Evolutionary conservation across 2,797 vertebrate genomes (phyloP).

Genomic region (Myoxocephalus aenaeus): DNA sequence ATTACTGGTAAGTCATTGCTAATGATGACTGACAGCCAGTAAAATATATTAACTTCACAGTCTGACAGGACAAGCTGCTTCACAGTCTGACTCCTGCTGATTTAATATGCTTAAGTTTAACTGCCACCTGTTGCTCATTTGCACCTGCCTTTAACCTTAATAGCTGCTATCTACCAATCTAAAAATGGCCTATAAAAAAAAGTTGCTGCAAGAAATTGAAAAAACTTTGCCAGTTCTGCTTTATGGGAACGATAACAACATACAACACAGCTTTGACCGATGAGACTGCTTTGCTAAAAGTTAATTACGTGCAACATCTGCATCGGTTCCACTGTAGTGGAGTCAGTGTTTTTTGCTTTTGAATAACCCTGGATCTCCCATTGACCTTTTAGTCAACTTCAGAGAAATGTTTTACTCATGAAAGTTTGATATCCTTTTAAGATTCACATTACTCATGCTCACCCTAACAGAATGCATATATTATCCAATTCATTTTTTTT

Average conservation of each 20-base stretch:
- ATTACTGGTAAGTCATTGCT: not conserved
- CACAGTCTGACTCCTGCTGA: conserved; percentile 3
- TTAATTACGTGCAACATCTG: conserved; percentile 13
- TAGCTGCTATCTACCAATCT: not conserved
- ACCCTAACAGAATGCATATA: conserved; percentile 62
- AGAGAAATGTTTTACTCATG: conserved; percentile 63
- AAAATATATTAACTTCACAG: not conserved
- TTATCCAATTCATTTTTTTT: conserved; percentile 66
- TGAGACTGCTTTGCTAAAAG: not conserved
- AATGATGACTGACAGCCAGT: conserved; percentile 31
- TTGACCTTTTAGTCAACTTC: conserved; percentile 62
- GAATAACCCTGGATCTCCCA: conserved; percentile 28
- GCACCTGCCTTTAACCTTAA: not conserved
- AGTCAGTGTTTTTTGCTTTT: conserved; percentile 33
- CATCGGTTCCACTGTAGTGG: not conserved
- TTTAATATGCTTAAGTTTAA: not conserved
- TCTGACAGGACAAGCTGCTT: conserved; percentile 5
- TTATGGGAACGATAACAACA: conserved; percentile 1
- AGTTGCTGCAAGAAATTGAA: not conserved
- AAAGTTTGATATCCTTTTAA: conserved; percentile 66
- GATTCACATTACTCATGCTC: conserved; percentile 62
- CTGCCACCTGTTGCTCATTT: conserved; percentile 26
- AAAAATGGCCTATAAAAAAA: not conserved
- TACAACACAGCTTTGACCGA: conserved; percentile 7
- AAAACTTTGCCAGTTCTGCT: not conserved